These are phyloP conservation scores for Luscinia luscinia DNA, from an alignment of 2,797 vertebrate genomes.

Conservation along the genomic window DNA sequence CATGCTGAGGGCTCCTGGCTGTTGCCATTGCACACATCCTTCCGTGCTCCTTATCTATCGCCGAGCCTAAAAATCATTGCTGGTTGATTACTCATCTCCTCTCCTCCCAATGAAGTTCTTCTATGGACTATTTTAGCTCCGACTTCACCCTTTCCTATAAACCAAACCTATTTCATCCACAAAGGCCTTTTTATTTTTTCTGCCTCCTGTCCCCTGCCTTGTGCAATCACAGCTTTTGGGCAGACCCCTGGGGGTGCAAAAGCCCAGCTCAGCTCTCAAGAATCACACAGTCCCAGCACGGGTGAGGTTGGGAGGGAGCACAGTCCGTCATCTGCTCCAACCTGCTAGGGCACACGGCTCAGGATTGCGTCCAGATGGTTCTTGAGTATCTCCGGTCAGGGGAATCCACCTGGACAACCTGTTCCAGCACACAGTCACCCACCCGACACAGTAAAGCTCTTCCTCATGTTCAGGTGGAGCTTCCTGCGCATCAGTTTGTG, in stretches of 20 bases:
- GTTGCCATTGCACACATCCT: neutral
- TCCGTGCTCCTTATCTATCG: fast-evolving
- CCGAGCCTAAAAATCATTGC: fast-evolving
- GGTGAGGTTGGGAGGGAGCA: neutral
- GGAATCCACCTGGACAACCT: neutral
- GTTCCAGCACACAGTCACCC: fast-evolving
- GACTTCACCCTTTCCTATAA: neutral
- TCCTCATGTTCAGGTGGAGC: neutral
- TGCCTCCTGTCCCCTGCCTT: neutral
- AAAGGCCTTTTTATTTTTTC: neutral
- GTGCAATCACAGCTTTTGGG: neutral
- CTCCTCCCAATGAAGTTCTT: neutral
- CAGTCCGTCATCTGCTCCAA: neutral
- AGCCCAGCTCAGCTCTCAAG: neutral
- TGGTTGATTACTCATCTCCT: too few species aligned
- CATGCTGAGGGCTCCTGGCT: neutral
- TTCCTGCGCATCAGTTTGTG: neutral
- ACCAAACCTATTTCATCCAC: neutral
- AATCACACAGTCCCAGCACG: neutral
- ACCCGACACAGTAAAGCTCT: neutral
- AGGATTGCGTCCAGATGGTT: neutral
- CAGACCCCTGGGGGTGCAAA: neutral
- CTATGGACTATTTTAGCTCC: neutral
- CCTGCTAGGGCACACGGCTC: neutral
- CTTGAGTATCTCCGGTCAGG: fast-evolving